Conservation (phyloP, 92 coral and sea anemone species). For the Palythoa grandis region DNA sequence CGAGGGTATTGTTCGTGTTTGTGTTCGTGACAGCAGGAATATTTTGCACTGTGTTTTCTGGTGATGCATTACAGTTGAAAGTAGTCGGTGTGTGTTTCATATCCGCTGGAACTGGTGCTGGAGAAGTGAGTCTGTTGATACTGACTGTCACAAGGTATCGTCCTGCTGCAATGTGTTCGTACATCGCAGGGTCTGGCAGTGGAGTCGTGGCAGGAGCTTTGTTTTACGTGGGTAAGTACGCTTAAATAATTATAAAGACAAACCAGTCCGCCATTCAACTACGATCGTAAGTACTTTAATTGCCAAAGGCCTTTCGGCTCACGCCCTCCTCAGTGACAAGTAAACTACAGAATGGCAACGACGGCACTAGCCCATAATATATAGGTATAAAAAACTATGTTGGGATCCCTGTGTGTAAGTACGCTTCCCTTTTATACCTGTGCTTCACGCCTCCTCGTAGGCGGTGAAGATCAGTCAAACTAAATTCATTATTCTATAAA, state of each 20-base stretch:
- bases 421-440: neutral
- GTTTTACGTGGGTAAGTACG: conserved; percentile 73
- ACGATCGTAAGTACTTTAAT: too few relatives aligned
- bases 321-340: too few relatives aligned
- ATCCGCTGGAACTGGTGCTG: conserved; percentile 71
- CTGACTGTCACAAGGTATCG: conserved; percentile 52
- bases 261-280: too few relatives aligned
- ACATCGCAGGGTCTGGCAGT: conserved; percentile 63
- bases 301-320: too few relatives aligned
- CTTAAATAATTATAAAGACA: too few relatives aligned
- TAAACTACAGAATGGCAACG: too few relatives aligned
- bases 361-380: too few relatives aligned
- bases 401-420: conserved; percentile 90
- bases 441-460: neutral
- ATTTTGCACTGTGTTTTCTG: conserved; percentile 62
- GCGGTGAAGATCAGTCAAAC: too few relatives aligned
- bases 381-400: too few relatives aligned
- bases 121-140: conserved; percentile 63
- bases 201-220: conserved; percentile 69
- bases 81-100: conserved; percentile 72
- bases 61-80: conserved; percentile 50
- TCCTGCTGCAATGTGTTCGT: conserved; percentile 58
- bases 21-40: conserved; percentile 61
- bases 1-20: conserved; percentile 52
- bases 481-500: too few relatives aligned